Evolutionary conservation across 1,140 invertebrate species (phyloP).

Genomic region (Mya arenaria): DNA sequence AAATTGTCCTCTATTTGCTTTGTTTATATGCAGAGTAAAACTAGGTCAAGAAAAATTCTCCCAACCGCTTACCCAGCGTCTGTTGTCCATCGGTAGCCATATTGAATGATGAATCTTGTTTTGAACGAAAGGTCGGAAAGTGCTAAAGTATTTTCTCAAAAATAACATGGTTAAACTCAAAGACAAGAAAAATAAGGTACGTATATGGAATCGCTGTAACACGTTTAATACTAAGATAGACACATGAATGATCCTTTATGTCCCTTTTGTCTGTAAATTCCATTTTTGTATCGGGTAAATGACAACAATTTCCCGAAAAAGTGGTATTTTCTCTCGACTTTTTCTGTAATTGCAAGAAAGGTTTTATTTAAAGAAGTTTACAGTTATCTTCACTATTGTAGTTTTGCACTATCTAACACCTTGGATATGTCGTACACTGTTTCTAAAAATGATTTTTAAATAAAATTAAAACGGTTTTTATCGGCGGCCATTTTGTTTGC

Average conservation of each 20-base stretch:
- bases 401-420: slow-evolving; percentile 29
- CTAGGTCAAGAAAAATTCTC: slow-evolving; percentile 65
- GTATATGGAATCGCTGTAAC: slow-evolving; percentile 27
- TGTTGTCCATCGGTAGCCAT: slow-evolving; percentile 73
- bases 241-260: no score
- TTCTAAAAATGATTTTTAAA: neutral
- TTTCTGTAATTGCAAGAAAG: neutral
- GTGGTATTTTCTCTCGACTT: neutral
- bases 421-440: neutral
- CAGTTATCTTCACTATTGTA: neutral
- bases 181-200: slow-evolving; percentile 49
- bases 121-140: slow-evolving; percentile 49
- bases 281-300: slow-evolving; percentile 29
- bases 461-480: neutral
- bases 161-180: slow-evolving; percentile 47
- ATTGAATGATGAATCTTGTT: slow-evolving; percentile 62
- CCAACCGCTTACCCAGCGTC: slow-evolving; percentile 67
- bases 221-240: slow-evolving; percentile 40
- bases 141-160: slow-evolving; percentile 55
- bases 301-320: neutral
- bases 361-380: neutral
- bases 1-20: no score
- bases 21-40: neutral
- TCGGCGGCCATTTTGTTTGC: slow-evolving; percentile 54
- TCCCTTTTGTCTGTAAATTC: slow-evolving; percentile 35